Evolutionary conservation across 2,888 invertebrate genomes (phyloP), one percentile per base, ranked within the genome.

Genomic region (Acrobeloides nanus): DNA sequence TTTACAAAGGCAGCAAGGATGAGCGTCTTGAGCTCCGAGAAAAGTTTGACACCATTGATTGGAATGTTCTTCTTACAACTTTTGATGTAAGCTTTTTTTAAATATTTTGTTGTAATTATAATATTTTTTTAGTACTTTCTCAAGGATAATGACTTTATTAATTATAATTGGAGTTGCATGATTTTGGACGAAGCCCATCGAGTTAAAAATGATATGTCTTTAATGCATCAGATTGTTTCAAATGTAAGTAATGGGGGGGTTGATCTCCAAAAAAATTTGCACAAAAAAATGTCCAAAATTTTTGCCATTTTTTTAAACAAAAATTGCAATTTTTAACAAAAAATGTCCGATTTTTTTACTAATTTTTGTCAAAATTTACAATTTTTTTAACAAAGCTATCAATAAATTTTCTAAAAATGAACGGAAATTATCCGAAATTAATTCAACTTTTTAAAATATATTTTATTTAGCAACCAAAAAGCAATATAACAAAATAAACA

Each of bases 131-230:
- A 95, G 80, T 87, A 93, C 65, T 89, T 93, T 65, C 87, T 95
- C 10, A 87, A 89, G 0, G 95, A 95, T 78, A 86, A 88, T 74
- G 85, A 89, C 74, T 87, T 93, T 72, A 77, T 95, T 44, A 85
- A 85, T 74, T 82, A 84, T 6, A 24, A 17, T 65, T 95, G 93
- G 92, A 81, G 89, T 46, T 80, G 87, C 39, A 87, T 89, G 72
- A 87, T 97, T 3, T 93, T 95, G 69, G 95, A 95, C 74, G 95
- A 95, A 79, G 95, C 95, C 12, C 95, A 95, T 78, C 81, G 95
- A 57, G 78, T 95, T 40, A 97, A 95, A 79, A 97, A 95, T 79
- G 81, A 89, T 55, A 92, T 93, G 75, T 95, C 76, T 4, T 53
- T 70, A 35, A 63, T 76, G 29, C 70, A 75, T 49, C 59, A 61